Base-by-base conservation (phyloP, 2,888 invertebrate species). In the Diarsia rubi region DNA sequence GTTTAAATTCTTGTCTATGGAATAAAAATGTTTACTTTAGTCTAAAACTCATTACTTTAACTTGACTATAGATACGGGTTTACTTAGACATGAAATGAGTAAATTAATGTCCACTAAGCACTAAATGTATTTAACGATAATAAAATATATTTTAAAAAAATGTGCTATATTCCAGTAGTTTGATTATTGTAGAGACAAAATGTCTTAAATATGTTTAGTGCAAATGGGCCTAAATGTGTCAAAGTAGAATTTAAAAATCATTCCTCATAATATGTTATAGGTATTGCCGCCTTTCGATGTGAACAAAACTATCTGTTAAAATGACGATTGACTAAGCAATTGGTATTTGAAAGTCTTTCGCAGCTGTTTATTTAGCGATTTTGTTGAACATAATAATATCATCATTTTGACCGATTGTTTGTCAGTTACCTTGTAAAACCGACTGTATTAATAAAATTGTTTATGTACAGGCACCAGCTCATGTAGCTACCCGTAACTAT, bases 401-500 rank as follows among this genome's bases (percentile, higher is more conserved):
- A 8, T 52, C 14, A 68, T 76, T 70, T 76, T 68, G 19, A 71
- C 47, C 1, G 47, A 27, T 70, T 71, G 47, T 70, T 64, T 21
- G 3, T 54, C 3, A 24, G 11, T 31, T 6, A 64, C 19, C 3
- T 14, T 27, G 44, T 60, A 24, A 27, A 37, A 27, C n/a, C 54
- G 52, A 47, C 11, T 69, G 69, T 42, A 63, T 59, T 14, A 21
- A 37, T 24, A 24, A 1, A 14, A 54, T 24, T 54, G 54, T 54
- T 24, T n/a, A n/a, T n/a, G n/a, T n/a, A n/a, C n/a, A n/a, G n/a
- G n/a, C n/a, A n/a, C n/a, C n/a, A n/a, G n/a, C n/a, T n/a, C n/a
- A n/a, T n/a, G n/a, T n/a, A n/a, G n/a, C n/a, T n/a, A n/a, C n/a
- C n/a, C n/a, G n/a, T n/a, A n/a, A n/a, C n/a, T n/a, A n/a, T n/a